A percentile compares a stretch with the other conserved stretches of the same genome.
Conservation (phyloP, 2,888 invertebrate species). For the Leptopilina syphax region DNA sequence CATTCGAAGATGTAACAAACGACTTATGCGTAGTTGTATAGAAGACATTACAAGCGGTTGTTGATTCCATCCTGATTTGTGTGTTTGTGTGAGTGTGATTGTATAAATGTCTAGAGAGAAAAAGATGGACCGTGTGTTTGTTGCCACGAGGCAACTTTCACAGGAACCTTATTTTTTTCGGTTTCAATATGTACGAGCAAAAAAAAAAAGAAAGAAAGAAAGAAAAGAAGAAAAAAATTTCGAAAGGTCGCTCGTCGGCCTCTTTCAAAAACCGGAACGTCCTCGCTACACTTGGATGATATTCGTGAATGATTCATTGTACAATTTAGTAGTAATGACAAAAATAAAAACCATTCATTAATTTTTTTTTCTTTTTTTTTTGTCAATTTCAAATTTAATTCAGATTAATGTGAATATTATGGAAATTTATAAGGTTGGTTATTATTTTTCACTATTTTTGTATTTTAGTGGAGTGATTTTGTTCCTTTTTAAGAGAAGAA, state of each 20-base stretch:
- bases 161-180: slow-evolving; percentile 57
- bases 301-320: slow-evolving; percentile 22
- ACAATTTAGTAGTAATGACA: slow-evolving; percentile 32
- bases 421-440: too few species aligned
- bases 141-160: slow-evolving; percentile 68
- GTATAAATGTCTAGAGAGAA: slow-evolving; percentile 31
- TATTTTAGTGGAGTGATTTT: too few species aligned
- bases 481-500: too few species aligned
- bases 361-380: background rate
- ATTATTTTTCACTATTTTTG: too few species aligned
- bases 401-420: too few species aligned
- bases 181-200: slow-evolving; percentile 38
- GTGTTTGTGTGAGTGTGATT: background rate
- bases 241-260: slow-evolving; percentile 68
- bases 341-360: background rate
- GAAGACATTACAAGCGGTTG: background rate
- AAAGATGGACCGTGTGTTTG: slow-evolving; percentile 50
- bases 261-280: slow-evolving; percentile 66
- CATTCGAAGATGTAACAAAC: slow-evolving; percentile 26
- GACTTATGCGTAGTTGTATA: slow-evolving; percentile 55
- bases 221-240: slow-evolving; percentile 54
- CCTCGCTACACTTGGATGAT: slow-evolving; percentile 7
- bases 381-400: too few species aligned
- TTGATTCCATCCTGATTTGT: slow-evolving; percentile 29
- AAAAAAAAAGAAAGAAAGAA: slow-evolving; percentile 14